Conservation (phyloP, 1,140 invertebrate genomes). For the Drosophila arawakana region DNA sequence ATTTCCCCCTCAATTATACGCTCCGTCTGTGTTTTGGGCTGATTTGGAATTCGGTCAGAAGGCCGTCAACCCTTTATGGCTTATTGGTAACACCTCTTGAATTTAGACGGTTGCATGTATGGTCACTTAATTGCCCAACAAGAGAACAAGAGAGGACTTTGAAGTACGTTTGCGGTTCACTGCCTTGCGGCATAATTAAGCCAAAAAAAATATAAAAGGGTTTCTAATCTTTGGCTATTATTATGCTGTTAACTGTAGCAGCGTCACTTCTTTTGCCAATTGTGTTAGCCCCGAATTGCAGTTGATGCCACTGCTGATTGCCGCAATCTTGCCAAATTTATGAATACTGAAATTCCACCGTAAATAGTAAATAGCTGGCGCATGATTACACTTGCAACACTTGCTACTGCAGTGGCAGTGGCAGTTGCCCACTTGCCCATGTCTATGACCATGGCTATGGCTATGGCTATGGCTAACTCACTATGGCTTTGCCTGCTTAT, state of each 20-base stretch:
- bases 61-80: conserved; percentile 70
- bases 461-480: neutral
- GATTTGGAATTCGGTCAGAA: conserved; percentile 68
- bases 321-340: conserved; percentile 46
- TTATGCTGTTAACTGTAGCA: neutral
- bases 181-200: conserved; percentile 38
- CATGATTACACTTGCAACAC: conserved; percentile 64
- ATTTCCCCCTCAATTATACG: conserved; percentile 70
- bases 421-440: conserved; percentile 21
- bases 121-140: conserved; percentile 41
- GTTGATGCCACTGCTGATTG: conserved; percentile 11
- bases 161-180: conserved; percentile 45
- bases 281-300: neutral
- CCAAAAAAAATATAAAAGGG: neutral
- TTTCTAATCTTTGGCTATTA: neutral
- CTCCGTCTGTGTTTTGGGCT: conserved; percentile 38
- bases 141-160: conserved; percentile 6
- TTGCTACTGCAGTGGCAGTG: conserved; percentile 54
- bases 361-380: conserved; percentile 78
- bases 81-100: conserved; percentile 68
- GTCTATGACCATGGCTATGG: conserved; percentile 37
- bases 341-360: conserved; percentile 49
- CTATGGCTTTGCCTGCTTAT: conserved; percentile 37
- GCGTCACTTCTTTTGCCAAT: neutral
- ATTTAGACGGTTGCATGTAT: conserved; percentile 34